These are phyloP conservation scores for Saccostrea glomerata DNA, from an alignment of 1,140 invertebrate species.

Conservation along the genomic window DNA sequence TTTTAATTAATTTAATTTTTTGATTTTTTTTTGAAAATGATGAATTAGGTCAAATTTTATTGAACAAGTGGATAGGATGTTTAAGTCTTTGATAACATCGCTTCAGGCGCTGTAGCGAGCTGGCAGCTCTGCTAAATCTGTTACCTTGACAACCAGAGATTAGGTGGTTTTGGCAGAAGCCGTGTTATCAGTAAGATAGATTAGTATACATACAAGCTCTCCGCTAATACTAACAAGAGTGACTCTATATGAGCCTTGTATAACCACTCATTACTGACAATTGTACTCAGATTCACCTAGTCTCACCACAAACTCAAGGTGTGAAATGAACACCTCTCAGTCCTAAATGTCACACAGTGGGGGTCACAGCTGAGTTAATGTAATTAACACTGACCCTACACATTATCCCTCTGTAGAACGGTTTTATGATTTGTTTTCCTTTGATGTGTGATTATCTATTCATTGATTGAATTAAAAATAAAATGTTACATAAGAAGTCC, in stretches of 20 bases:
- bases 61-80: not conserved
- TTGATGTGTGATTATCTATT: conserved; percentile 4
- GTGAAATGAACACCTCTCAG: not conserved
- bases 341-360: not conserved
- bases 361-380: not conserved
- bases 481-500: not conserved
- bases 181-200: not conserved
- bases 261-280: conserved; percentile 4
- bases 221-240: not conserved
- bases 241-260: not conserved
- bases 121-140: not conserved
- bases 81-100: not conserved
- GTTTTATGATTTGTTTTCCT: conserved; percentile 18
- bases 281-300: not conserved
- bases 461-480: not conserved
- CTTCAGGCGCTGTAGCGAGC: not conserved
- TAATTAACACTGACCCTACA: not conserved
- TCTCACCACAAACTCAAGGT: not conserved
- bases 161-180: conserved; percentile 22
- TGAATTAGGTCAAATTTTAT: not conserved
- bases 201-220: conserved; percentile 4
- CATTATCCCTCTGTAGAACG: not conserved
- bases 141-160: conserved; percentile 4
- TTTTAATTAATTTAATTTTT: no score
- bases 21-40: no score